Conservation (phyloP, 1,140 invertebrate species). For the Lanistes nyassanus region DNA sequence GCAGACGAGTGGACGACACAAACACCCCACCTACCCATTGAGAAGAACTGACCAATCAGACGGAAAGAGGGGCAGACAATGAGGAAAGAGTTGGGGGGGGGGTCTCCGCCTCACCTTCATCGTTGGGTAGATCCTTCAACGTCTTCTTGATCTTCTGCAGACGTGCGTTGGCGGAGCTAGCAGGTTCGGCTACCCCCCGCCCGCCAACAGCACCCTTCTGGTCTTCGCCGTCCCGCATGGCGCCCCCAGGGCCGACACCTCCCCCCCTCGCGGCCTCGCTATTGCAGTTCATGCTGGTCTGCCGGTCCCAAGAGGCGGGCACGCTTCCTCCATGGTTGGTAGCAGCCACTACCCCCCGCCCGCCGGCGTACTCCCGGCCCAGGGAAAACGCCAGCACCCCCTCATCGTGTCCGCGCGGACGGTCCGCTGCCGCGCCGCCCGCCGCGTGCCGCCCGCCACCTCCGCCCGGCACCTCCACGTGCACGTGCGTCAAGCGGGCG, state of each 20-base stretch:
- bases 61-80: conserved; percentile 1
- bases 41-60: conserved; percentile 2
- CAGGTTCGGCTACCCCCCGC: background rate
- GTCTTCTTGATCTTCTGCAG: conserved; percentile 24
- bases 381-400: too few species aligned
- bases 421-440: background rate
- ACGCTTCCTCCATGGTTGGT: too few species aligned
- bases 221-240: background rate
- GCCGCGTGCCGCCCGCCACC: background rate
- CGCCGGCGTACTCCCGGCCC: too few species aligned
- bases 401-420: too few species aligned
- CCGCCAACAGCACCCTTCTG: conserved; percentile 1
- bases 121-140: conserved; percentile 24
- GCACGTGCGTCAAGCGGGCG: conserved; percentile 10
- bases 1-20: too few species aligned
- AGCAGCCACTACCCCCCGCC: too few species aligned
- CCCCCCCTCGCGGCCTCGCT: too few species aligned
- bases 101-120: conserved; percentile 14
- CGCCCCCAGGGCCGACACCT: background rate
- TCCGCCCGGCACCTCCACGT: conserved; percentile 3
- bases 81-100: background rate
- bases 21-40: background rate
- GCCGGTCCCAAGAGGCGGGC: too few species aligned
- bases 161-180: background rate
- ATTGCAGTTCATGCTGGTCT: too few species aligned